These are phyloP conservation scores for Pelecanoides urinatrix DNA, from an alignment of 2,113 vertebrate genomes.

Conservation along the genomic window DNA sequence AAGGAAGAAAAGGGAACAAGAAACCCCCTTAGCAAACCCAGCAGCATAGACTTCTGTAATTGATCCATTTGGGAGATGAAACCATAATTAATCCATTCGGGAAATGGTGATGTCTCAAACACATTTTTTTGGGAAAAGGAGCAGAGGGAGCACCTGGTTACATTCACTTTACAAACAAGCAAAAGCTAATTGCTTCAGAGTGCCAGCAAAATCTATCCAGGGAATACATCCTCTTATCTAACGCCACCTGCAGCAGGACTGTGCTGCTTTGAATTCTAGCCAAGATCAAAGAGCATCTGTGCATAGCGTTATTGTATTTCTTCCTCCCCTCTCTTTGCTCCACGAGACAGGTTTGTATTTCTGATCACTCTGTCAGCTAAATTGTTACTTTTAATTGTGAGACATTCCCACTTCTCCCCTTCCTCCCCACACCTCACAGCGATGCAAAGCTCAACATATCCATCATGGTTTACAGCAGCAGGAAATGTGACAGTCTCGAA, in stretches of 20 bases:
- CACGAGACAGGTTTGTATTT: constrained; percentile 11
- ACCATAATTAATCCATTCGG: constrained; percentile 51
- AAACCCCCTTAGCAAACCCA: constrained; percentile 10
- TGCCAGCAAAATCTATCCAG: constrained; percentile 48
- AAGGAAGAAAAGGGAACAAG: background rate
- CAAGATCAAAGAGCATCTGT: constrained; percentile 69
- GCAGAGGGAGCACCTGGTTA: constrained; percentile 46
- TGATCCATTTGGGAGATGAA: constrained; percentile 34
- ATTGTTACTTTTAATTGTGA: background rate
- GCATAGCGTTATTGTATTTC: constrained; percentile 12
- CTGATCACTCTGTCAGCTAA: background rate
- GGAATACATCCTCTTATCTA: constrained; percentile 68
- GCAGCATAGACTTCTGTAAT: constrained; percentile 47
- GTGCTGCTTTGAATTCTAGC: constrained; percentile 20
- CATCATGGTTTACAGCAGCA: background rate
- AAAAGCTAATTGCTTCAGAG: constrained; percentile 71
- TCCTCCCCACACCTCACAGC: background rate
- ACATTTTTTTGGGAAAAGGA: background rate
- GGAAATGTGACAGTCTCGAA: background rate
- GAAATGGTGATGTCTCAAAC: background rate
- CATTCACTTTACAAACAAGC: constrained; percentile 70
- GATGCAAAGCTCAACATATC: accelerated
- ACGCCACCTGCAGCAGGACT: constrained; percentile 44
- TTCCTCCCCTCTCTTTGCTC: background rate
- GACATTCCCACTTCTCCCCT: background rate